Evolutionary conservation across 2,888 invertebrate species (phyloP), one percentile per base, ranked within the genome.

Genomic region (Eupithecia insigniata): DNA sequence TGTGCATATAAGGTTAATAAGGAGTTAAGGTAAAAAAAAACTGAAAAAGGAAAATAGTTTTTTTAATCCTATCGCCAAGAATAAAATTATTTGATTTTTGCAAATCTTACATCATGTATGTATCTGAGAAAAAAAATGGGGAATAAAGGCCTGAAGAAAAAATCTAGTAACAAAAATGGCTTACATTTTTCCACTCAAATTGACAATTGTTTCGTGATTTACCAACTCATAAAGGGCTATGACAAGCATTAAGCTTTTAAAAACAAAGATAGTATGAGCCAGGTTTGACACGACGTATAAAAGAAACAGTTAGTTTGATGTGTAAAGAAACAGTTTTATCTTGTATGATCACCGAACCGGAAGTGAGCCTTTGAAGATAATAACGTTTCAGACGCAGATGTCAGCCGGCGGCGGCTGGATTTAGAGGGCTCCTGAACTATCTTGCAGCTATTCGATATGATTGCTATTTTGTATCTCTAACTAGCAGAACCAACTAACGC

Each of bases 281-380:
- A 66, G 39, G 43, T 68, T 61, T 28, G 64, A 70, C 68, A 71
- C 58, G 80, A 18, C 18, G 43, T 43, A 36, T 66, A 70, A 89
- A 89, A 87, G 85, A 88, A 89, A 92, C 89, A 87, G 85, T 91
- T 86, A 85, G 43, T 43, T 43, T 43, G 51, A 51, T 22, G 55
- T 55, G 12, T 10, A 89, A 89, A 87, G 85, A 88, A 88, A 92
- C 89, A 87, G 85, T 91, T 85, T n/a, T n/a, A n/a, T n/a, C n/a
- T n/a, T 85, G 84, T 82, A 84, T 88, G 88, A 87, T 88, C 88
- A 89, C 80, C 81, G 87, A 87, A 78, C 84, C 83, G 92, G 90
- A 92, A 92, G 86, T 87, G 90, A 81, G 84, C 84, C 90, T 92
- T 92, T 92, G 91, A 89, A 84, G 91, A 92, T 93, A 91, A 91